phyloP scores from a whole-genome alignment of 2,797 vertebrate genomes.

The Sebastolobus alascanus region DNA sequence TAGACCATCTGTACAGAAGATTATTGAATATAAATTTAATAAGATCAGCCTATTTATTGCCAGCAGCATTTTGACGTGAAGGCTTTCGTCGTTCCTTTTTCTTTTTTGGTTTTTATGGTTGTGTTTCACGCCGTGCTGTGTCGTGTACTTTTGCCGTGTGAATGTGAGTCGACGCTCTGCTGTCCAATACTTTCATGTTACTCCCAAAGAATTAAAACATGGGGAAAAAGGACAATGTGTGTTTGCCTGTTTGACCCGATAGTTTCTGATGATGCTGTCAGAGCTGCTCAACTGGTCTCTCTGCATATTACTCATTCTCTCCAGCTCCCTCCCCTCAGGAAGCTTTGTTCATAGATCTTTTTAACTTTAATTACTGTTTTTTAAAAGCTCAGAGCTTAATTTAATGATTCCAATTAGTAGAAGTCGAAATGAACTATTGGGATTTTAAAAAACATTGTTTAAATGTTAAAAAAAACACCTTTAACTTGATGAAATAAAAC shows the following conservation, averaged over 20 bases:
- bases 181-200: constrained; percentile 74
- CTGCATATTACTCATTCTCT: constrained; percentile 49
- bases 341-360: neutral
- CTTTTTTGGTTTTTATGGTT: constrained; percentile 74
- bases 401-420: neutral
- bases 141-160: constrained; percentile 77
- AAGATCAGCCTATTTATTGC: constrained; percentile 87
- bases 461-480: neutral
- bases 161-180: constrained; percentile 68
- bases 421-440: neutral
- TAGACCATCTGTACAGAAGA: constrained; percentile 86
- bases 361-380: neutral
- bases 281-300: constrained; percentile 68
- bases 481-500: neutral
- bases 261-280: constrained; percentile 27
- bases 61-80: constrained; percentile 74
- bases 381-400: neutral
- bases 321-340: neutral
- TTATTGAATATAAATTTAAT: constrained; percentile 81
- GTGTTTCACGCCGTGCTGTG: constrained; percentile 78
- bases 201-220: constrained; percentile 83
- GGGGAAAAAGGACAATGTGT: constrained; percentile 28
- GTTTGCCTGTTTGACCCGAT: constrained; percentile 20
- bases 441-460: neutral
- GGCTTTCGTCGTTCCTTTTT: constrained; percentile 62